These are phyloP conservation scores for Heptranchias perlo DNA, from an alignment of 2,113 vertebrate genomes.

Conservation along the genomic window DNA sequence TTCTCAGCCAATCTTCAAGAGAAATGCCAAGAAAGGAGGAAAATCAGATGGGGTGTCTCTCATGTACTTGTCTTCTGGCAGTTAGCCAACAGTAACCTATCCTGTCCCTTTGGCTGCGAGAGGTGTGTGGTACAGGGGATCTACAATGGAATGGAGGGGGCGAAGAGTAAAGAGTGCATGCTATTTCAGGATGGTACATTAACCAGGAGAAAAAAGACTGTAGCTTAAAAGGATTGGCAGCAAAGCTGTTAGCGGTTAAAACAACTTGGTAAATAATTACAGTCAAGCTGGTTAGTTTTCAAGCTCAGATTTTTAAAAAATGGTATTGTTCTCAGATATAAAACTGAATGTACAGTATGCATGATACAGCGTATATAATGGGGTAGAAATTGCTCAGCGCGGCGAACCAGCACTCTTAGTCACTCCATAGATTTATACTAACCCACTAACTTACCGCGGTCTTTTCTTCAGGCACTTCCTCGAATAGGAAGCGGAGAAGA, in stretches of 20 bases:
- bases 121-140: neutral
- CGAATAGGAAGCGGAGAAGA: too few species aligned
- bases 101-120: neutral
- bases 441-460: too few species aligned
- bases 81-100: neutral
- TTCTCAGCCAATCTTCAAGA: neutral
- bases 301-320: neutral
- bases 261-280: neutral
- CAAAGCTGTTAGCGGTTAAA: neutral
- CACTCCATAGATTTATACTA: too few species aligned
- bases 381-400: too few species aligned
- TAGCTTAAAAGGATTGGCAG: neutral
- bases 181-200: neutral
- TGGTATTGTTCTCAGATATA: neutral
- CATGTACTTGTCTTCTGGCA: neutral
- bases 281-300: neutral
- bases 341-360: neutral
- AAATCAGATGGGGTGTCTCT: neutral
- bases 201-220: slow-evolving; percentile 1
- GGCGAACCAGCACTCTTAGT: too few species aligned
- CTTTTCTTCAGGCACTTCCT: too few species aligned
- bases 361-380: neutral
- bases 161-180: neutral
- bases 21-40: neutral
- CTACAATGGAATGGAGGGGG: neutral